Evolutionary conservation across 1,140 invertebrate species (phyloP).

Genomic region (Eciton burchellii): DNA sequence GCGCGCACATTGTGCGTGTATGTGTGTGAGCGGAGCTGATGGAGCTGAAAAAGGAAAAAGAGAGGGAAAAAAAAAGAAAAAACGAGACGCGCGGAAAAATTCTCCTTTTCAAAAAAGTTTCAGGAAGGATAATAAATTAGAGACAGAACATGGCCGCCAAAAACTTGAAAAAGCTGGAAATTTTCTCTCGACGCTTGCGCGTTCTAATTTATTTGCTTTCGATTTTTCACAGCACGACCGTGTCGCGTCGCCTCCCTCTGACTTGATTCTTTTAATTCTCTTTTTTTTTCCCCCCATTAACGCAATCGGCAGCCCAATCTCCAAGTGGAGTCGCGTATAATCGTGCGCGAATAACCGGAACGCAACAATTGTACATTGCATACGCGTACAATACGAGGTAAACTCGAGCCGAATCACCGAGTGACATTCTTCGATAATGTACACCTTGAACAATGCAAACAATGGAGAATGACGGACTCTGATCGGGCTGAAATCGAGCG

Average conservation of each 20-base stretch:
- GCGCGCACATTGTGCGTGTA: neutral
- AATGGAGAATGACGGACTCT: too few species aligned
- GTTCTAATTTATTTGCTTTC: constrained; percentile 74
- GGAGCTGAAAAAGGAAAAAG: too few species aligned
- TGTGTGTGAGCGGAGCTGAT: constrained; percentile 2
- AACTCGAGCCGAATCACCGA: too few species aligned
- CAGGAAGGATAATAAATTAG: constrained; percentile 46
- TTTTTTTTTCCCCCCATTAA: too few species aligned
- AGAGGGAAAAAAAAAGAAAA: too few species aligned
- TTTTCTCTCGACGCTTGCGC: constrained; percentile 75
- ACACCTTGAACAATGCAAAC: neutral
- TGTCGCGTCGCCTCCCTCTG: constrained; percentile 20
- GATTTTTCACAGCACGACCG: constrained; percentile 71
- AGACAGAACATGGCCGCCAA: constrained; percentile 74
- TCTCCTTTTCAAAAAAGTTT: constrained; percentile 36
- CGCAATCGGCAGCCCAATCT: neutral
- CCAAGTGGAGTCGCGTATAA: neutral
- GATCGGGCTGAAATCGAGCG: neutral
- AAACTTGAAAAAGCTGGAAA: constrained; percentile 85
- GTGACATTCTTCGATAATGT: too few species aligned
- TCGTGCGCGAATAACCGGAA: too few species aligned
- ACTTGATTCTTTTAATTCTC: neutral
- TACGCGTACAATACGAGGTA: too few species aligned
- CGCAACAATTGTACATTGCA: too few species aligned
- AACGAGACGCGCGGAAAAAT: constrained; percentile 11